Evolutionary conservation across 2,888 invertebrate species (phyloP).

Genomic region (Drosophila prolongata): DNA sequence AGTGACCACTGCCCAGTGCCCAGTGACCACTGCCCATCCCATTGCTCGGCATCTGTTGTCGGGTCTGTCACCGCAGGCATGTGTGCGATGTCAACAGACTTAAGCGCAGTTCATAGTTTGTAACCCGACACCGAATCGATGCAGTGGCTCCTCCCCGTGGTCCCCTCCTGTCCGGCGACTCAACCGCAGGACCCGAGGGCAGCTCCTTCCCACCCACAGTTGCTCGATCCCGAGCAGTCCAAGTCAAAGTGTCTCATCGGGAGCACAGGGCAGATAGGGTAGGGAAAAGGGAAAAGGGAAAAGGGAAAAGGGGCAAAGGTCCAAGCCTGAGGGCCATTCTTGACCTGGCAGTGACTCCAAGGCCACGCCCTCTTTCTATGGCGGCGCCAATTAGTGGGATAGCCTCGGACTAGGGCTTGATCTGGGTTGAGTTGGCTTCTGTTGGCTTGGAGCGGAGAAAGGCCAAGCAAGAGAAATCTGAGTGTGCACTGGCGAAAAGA

Average conservation of each 20-base stretch:
- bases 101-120: slow-evolving; percentile 36
- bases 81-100: slow-evolving; percentile 60
- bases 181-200: no score
- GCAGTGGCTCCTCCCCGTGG: not conserved
- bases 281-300: no score
- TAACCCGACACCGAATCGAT: slow-evolving; percentile 32
- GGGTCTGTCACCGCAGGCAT: slow-evolving; percentile 27
- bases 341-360: slow-evolving; percentile 40
- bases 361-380: slow-evolving; percentile 8
- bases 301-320: not conserved
- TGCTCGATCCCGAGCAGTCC: slow-evolving; percentile 15
- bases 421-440: slow-evolving; percentile 14
- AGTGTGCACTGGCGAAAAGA: slow-evolving; percentile 1
- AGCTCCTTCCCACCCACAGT: no score
- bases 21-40: not conserved
- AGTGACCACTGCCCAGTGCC: slow-evolving; percentile 11
- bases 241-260: slow-evolving; percentile 52
- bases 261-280: not conserved
- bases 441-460: not conserved
- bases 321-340: slow-evolving; percentile 34
- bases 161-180: no score
- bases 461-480: not conserved
- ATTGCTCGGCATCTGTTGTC: slow-evolving; percentile 13
- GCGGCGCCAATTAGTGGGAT: slow-evolving; percentile 44
- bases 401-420: not conserved